A percentile compares a stretch with the other conserved stretches of the same genome.
These are phyloP conservation scores for Ctena decussata DNA, from an alignment of 2,888 invertebrate genomes.

Conservation along the genomic window DNA sequence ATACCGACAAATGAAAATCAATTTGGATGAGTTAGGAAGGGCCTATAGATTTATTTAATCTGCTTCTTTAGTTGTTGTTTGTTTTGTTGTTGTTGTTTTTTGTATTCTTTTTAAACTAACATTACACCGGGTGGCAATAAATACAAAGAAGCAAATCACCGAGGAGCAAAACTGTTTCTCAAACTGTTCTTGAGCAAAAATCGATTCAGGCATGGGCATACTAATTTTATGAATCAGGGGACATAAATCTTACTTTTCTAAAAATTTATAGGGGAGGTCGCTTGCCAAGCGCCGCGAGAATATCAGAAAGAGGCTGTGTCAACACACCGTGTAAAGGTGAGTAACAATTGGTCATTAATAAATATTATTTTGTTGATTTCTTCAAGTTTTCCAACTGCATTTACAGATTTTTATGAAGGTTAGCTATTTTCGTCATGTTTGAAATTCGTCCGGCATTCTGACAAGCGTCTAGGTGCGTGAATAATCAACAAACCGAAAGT, in stretches of 20 bases:
- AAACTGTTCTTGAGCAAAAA: no score
- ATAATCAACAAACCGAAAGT: background rate
- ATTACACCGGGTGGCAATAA: no score
- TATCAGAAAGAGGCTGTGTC: slow-evolving; percentile 73
- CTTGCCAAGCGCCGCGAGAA: slow-evolving; percentile 41
- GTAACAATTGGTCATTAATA: background rate
- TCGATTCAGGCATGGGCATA: background rate
- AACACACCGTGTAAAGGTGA: background rate
- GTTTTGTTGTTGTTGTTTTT: no score
- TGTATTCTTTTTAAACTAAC: no score
- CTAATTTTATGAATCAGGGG: background rate
- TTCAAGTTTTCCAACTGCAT: background rate
- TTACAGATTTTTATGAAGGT: no score
- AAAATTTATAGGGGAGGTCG: slow-evolving; percentile 71
- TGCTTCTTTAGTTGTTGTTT: no score
- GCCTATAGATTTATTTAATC: no score
- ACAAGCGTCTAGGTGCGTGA: background rate
- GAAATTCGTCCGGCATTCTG: background rate
- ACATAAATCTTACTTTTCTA: background rate
- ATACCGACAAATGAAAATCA: no score
- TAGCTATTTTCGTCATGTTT: no score
- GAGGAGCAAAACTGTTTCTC: no score
- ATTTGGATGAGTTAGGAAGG: no score
- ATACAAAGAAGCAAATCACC: no score
- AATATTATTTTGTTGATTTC: background rate